Conservation (phyloP, 1,140 invertebrate genomes). For the Atta texana region DNA sequence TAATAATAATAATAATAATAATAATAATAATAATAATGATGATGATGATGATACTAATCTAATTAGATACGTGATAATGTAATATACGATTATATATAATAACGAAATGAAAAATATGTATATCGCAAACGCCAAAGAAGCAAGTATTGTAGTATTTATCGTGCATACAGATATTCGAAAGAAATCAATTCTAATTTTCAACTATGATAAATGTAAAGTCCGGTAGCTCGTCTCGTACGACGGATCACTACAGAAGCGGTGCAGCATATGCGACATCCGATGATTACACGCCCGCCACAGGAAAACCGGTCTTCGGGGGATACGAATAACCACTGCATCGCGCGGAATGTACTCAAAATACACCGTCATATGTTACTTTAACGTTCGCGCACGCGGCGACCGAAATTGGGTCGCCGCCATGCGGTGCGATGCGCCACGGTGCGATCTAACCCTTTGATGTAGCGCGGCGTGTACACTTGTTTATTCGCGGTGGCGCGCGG, state of each 20-base stretch:
- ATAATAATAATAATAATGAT: background rate
- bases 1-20: background rate
- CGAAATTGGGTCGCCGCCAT: conserved; percentile 63
- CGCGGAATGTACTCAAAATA: background rate
- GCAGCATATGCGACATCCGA: background rate
- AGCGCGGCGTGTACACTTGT: conserved; percentile 23
- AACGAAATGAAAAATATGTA: background rate
- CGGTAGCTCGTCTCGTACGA: background rate
- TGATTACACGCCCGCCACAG: conserved; percentile 1
- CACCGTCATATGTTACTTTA: conserved; percentile 38
- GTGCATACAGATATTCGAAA: background rate
- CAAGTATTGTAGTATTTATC: background rate
- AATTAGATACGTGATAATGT: background rate
- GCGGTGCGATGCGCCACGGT: conserved; percentile 68
- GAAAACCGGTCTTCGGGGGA: background rate
- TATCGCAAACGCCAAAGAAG: background rate
- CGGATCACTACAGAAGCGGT: background rate
- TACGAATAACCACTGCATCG: background rate
- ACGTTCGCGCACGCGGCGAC: conserved; percentile 23
- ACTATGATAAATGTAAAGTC: background rate
- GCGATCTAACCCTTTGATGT: conserved; percentile 47
- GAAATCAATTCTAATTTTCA: background rate
- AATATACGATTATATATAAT: background rate
- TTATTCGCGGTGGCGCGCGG: conserved; percentile 21
- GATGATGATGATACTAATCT: background rate